Evolutionary conservation across 2,888 invertebrate genomes (phyloP).

Genomic region (Melitaea athalia): DNA sequence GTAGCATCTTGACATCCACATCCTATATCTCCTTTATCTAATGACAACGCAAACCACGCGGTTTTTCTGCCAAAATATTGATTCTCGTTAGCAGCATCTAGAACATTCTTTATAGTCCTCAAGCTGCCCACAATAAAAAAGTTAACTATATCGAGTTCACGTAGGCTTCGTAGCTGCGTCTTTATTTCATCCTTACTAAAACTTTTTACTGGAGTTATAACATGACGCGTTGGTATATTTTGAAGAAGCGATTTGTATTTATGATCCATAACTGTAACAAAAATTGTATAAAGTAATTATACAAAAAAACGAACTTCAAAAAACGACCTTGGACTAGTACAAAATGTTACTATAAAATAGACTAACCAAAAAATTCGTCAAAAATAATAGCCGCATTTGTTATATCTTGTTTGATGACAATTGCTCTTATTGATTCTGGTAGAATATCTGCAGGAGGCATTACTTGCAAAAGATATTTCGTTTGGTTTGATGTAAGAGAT

Average conservation of each 20-base stretch:
- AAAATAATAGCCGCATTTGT: constrained; percentile 96
- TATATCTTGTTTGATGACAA: constrained; percentile 91
- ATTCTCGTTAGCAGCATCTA: constrained; percentile 87
- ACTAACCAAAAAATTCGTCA: constrained; percentile 91
- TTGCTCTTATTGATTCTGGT: constrained; percentile 90
- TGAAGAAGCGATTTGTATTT: constrained; percentile 95
- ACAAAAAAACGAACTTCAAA: neutral
- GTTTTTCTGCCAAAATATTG: constrained; percentile 92
- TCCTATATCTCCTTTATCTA: constrained; percentile 87
- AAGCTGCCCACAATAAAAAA: constrained; percentile 92
- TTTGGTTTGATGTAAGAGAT: constrained; percentile 85
- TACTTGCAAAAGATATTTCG: constrained; percentile 90
- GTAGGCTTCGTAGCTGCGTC: constrained; percentile 86
- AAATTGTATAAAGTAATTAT: constrained; percentile 25
- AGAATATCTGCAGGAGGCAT: constrained; percentile 93
- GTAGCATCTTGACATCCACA: constrained; percentile 90
- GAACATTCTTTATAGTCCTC: constrained; percentile 85
- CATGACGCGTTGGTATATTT: constrained; percentile 94
- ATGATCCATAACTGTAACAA: constrained; percentile 91
- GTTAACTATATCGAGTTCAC: constrained; percentile 93
- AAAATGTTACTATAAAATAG: neutral
- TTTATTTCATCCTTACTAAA: constrained; percentile 84
- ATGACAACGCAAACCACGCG: constrained; percentile 93
- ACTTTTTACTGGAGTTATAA: constrained; percentile 86
- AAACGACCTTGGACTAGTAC: neutral